Percentiles rank a stretch among this genome's conserved stretches.
These are phyloP conservation scores for Eupithecia abbreviata DNA, from an alignment of 2,888 invertebrate species.

Conservation along the genomic window DNA sequence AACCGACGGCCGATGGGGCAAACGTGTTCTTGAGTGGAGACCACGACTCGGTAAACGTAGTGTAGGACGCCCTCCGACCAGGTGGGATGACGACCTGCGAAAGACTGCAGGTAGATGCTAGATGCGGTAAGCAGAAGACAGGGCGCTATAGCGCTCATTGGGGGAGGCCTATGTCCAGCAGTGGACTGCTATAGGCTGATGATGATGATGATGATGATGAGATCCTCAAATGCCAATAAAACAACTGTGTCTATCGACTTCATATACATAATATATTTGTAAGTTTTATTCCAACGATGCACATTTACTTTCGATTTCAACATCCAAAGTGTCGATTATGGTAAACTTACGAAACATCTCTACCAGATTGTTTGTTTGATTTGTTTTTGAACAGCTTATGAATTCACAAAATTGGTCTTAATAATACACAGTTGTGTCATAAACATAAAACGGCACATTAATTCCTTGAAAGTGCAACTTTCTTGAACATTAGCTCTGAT, in stretches of 20 bases:
- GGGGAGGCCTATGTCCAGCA: no score
- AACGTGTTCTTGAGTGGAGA: no score
- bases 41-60: no score
- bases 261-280: neutral
- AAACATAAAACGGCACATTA: conserved; percentile 50
- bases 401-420: conserved; percentile 41
- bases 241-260: neutral
- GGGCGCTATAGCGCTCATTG: no score
- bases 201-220: no score
- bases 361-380: neutral
- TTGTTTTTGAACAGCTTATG: conserved; percentile 29
- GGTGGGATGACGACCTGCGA: no score
- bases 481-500: conserved; percentile 47
- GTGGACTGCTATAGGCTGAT: no score
- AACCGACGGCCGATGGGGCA: no score
- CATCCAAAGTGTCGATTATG: conserved; percentile 24
- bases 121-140: no score
- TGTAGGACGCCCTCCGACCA: no score
- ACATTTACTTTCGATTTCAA: conserved; percentile 28
- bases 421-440: conserved; percentile 43
- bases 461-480: conserved; percentile 46
- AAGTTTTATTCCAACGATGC: neutral
- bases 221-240: neutral
- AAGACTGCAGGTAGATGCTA: no score
- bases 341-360: conserved; percentile 19